phyloP scores from a whole-genome alignment of 2,888 invertebrate species.

The Apomyelois bistriatella region DNA sequence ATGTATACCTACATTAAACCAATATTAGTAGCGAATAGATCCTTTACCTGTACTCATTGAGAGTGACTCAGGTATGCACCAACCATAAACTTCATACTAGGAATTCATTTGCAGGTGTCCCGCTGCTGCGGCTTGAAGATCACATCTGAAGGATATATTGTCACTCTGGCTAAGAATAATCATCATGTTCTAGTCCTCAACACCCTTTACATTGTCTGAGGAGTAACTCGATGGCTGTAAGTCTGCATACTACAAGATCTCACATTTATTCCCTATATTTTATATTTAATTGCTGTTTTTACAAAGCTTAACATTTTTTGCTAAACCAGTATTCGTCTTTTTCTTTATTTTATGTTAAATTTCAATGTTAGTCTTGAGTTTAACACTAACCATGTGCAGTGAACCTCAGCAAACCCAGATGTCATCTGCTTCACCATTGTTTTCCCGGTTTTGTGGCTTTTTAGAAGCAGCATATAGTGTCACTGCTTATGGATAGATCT shows the following conservation, averaged over 20 bases:
- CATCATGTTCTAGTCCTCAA: constrained; percentile 98
- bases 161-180: constrained; percentile 98
- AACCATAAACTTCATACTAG: too few relatives aligned
- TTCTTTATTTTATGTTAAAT: constrained; percentile 72
- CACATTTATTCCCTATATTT: constrained; percentile 80
- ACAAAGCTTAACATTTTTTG: constrained; percentile 77
- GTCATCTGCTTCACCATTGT: constrained; percentile 52
- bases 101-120: constrained; percentile 85
- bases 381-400: constrained; percentile 61
- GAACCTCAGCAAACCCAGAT: constrained; percentile 46
- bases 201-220: constrained; percentile 95
- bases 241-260: constrained; percentile 80
- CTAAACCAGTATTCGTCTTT: constrained; percentile 79
- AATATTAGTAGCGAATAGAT: too few relatives aligned
- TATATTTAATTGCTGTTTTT: constrained; percentile 78
- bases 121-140: constrained; percentile 99
- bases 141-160: constrained; percentile 97
- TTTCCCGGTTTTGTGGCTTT: constrained; percentile 51
- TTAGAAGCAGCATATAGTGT: constrained; percentile 47
- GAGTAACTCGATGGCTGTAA: constrained; percentile 77
- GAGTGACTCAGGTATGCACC: too few relatives aligned
- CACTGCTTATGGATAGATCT: constrained; percentile 64
- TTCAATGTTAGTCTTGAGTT: constrained; percentile 72
- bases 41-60: too few relatives aligned
- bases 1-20: too few relatives aligned